Conservation (phyloP, 2,797 vertebrate species). For the Semaprochilodus insignis region DNA sequence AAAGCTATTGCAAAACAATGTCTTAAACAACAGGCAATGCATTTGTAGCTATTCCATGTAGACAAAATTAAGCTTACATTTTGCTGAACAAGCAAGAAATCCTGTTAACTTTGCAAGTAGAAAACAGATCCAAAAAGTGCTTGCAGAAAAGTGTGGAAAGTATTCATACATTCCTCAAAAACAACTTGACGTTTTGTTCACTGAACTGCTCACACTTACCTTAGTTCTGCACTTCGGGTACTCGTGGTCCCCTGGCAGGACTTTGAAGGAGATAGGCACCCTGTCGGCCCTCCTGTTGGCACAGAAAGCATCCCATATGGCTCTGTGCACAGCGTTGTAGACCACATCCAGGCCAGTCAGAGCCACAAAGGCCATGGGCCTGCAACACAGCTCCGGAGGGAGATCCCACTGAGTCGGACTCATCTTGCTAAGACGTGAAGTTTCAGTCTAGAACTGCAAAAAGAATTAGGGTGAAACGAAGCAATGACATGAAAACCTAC, state of each 20-base stretch:
- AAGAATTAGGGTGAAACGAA: not conserved
- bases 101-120: not conserved
- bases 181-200: too few species aligned
- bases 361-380: conserved; percentile 98
- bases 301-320: conserved; percentile 98
- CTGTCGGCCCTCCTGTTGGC: conserved; percentile 95
- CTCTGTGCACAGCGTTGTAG: conserved; percentile 94
- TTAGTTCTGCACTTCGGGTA: conserved; percentile 97
- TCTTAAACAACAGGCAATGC: too few species aligned
- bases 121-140: too few species aligned
- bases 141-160: not conserved
- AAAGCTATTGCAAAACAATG: too few species aligned
- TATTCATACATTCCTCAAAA: too few species aligned
- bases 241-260: conserved; percentile 95
- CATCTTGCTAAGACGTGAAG: conserved; percentile 66
- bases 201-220: conserved; percentile 74
- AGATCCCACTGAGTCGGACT: conserved; percentile 92
- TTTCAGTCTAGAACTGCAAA: conserved; percentile 14
- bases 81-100: too few species aligned
- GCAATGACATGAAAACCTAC: not conserved
- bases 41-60: too few species aligned
- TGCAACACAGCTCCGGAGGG: conserved; percentile 94
- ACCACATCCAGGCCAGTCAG: conserved; percentile 94
- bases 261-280: conserved; percentile 97
- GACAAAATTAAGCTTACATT: too few species aligned